Conservation (phyloP, 2,888 invertebrate genomes). For the Eupsilia transversa region DNA sequence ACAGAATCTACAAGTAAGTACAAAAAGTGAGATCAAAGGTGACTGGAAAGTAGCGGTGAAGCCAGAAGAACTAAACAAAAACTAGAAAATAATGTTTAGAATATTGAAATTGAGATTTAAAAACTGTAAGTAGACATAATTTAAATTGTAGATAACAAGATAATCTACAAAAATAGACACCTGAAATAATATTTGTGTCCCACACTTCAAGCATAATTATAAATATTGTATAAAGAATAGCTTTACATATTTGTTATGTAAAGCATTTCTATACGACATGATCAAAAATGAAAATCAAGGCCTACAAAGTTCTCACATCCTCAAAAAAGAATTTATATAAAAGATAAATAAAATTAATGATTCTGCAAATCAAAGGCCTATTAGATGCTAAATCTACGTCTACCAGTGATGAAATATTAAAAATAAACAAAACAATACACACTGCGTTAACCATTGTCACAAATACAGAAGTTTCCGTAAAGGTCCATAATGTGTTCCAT, state of each 20-base stretch:
- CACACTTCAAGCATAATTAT: neutral
- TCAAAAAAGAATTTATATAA: no score
- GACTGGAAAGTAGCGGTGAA: neutral
- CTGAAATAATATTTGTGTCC: slow-evolving; percentile 15
- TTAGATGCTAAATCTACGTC: slow-evolving; percentile 3
- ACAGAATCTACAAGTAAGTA: neutral
- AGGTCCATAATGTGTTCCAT: slow-evolving; percentile 20
- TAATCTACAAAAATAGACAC: neutral
- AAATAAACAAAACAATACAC: neutral
- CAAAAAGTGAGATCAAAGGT: neutral
- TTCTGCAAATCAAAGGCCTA: slow-evolving; percentile 29
- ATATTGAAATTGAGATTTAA: neutral
- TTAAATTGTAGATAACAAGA: neutral
- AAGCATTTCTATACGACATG: no score
- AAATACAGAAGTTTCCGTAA: slow-evolving; percentile 26
- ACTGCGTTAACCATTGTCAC: neutral
- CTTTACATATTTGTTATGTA: no score
- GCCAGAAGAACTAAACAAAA: neutral
- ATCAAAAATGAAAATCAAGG: no score
- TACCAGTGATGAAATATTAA: neutral
- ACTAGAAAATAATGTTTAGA: neutral
- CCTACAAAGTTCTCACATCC: no score
- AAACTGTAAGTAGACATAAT: neutral
- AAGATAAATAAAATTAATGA: no score
- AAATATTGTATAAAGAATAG: neutral